These are phyloP conservation scores for Cephalopachus bancanus DNA, from an alignment of 2,797 vertebrate genomes.

Conservation along the genomic window DNA sequence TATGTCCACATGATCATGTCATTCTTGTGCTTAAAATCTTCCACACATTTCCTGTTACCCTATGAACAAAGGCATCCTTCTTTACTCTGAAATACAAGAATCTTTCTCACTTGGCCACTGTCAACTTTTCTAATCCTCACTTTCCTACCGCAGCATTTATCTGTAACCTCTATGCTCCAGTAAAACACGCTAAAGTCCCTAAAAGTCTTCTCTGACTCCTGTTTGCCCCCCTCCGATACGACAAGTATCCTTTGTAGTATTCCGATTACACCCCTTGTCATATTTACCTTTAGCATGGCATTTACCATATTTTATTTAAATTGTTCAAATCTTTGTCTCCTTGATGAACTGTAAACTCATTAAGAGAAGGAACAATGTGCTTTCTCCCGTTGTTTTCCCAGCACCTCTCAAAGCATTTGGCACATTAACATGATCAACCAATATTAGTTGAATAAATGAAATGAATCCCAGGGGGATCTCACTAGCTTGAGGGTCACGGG, in stretches of 20 bases:
- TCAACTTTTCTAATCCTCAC: background rate
- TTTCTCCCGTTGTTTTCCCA: conserved; percentile 28
- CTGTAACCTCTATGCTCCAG: background rate
- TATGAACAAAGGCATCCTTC: background rate
- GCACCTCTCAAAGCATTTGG: background rate
- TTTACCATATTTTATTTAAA: conserved; percentile 16
- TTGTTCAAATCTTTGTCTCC: conserved; percentile 24
- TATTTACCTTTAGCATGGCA: background rate
- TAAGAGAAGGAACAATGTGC: background rate
- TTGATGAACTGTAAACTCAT: conserved; percentile 9
- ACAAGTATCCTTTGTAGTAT: background rate
- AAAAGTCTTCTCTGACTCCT: background rate
- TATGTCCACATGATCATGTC: background rate
- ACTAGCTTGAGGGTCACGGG: background rate
- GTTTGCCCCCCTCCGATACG: background rate
- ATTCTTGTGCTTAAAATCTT: background rate
- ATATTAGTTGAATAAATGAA: conserved; percentile 45
- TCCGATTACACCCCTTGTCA: background rate
- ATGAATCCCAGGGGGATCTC: background rate
- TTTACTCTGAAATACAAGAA: background rate
- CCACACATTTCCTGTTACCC: background rate
- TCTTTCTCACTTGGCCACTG: background rate
- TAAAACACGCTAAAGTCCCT: background rate
- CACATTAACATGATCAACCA: conserved; percentile 8
- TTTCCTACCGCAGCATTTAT: background rate